phyloP scores from a whole-genome alignment of 1,140 invertebrate species.

The Campoletis sonorensis region DNA sequence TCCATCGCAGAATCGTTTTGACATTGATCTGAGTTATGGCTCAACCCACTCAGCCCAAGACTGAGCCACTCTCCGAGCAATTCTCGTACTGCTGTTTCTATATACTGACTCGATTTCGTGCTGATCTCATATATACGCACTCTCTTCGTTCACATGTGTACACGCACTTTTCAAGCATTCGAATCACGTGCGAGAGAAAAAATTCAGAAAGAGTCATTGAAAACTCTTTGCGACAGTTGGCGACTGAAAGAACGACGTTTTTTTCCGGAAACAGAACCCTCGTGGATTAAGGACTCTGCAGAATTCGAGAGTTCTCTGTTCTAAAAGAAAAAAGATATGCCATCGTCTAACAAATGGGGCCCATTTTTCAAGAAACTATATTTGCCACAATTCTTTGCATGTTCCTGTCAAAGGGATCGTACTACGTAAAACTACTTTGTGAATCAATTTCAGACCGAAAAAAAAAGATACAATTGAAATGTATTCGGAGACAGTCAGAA shows the following conservation, averaged over 20 bases:
- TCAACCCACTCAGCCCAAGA: slow-evolving; percentile 54
- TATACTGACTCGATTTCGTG: background rate
- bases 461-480: no score
- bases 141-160: background rate
- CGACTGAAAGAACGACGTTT: background rate
- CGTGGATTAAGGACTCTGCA: background rate
- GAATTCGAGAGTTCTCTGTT: background rate
- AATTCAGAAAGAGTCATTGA: slow-evolving; percentile 4
- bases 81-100: background rate
- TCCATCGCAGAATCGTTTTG: slow-evolving; percentile 46
- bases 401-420: no score
- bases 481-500: no score
- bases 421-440: no score
- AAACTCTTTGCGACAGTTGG: background rate
- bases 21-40: slow-evolving; percentile 56
- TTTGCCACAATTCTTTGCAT: no score
- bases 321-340: background rate
- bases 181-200: slow-evolving; percentile 1
- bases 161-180: background rate
- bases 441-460: no score
- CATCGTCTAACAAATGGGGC: no score
- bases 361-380: no score
- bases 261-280: background rate
- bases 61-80: slow-evolving; percentile 14
- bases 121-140: background rate